These are phyloP conservation scores for Eulemur mongoz DNA, from an alignment of 2,797 vertebrate species.

Conservation along the genomic window DNA sequence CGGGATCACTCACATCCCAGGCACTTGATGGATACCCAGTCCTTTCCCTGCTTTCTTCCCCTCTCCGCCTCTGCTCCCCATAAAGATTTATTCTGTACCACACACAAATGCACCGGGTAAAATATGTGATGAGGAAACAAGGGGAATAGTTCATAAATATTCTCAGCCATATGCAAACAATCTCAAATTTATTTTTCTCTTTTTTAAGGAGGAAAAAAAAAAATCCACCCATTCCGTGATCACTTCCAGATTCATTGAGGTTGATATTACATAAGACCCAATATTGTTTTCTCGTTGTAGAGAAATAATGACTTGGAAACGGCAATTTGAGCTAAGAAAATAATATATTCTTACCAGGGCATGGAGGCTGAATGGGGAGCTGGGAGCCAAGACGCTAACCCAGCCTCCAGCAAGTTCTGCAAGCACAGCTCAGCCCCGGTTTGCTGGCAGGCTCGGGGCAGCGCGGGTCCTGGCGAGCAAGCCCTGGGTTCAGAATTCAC, in stretches of 20 bases:
- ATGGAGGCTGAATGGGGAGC: constrained; percentile 77
- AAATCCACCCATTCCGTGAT: constrained; percentile 87
- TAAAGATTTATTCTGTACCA: constrained; percentile 86
- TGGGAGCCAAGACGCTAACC: constrained; percentile 67
- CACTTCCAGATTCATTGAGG: constrained; percentile 87
- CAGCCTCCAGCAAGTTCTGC: constrained; percentile 55
- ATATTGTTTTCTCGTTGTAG: constrained; percentile 84
- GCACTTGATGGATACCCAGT: constrained; percentile 75
- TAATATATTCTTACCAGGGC: constrained; percentile 76
- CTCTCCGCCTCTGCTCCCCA: constrained; percentile 41
- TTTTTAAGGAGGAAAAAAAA: constrained; percentile 74
- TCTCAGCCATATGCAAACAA: constrained; percentile 86
- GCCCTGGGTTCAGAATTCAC: not conserved
- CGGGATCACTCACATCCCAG: constrained; percentile 35
- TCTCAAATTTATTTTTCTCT: constrained; percentile 86
- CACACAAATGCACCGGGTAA: constrained; percentile 84
- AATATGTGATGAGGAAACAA: constrained; percentile 85
- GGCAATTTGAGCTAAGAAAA: constrained; percentile 85
- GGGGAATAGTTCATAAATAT: constrained; percentile 88
- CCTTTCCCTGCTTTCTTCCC: constrained; percentile 78
- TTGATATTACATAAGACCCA: constrained; percentile 84
- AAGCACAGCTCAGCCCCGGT: constrained; percentile 35
- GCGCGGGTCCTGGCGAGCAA: not conserved
- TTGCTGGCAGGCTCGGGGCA: not conserved
- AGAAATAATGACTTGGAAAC: constrained; percentile 83